Evolutionary conservation across 2,113 vertebrate species (phyloP), one percentile per base, ranked within the genome.

Genomic region (Eira barbara): DNA sequence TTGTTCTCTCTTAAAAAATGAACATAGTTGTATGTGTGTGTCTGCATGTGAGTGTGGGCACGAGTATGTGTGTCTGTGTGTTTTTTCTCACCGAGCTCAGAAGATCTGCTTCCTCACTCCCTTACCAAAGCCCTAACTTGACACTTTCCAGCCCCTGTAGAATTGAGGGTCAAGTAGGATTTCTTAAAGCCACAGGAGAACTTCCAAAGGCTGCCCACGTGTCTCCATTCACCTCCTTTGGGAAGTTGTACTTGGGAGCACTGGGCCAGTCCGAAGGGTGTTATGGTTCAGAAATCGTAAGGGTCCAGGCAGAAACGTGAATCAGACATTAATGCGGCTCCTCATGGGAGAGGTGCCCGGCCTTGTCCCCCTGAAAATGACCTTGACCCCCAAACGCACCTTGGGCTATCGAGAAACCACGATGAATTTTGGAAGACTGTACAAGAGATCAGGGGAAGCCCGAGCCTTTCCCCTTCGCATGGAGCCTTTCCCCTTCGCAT

Each of bases 401-500:
- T 52, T 45, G 27, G 61, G n/a, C 45, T 61, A 27, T 42, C 39
- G 63, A 47, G 71, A 91, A 36, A 6, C 11, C 49, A 55, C 6
- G 3, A 6, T 18, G 83, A 76, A 39, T 65, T 87, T 27, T 11
- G 42, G 67, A 63, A 73, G 27, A 3, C 7, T 13, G 29, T 63
- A n/a, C 47, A 57, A 3, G 8, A 3, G 25, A 47, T 10, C 11
- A 0, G 0, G 31, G 85, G 79, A 85, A n/a, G 1, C 0, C 74
- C 4, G 0, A 49, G 18, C 6, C 0, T 80, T 65, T 69, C 39
- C 45, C 2, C 0, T 0, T 3, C 0, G 59, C 80, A n/a, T 8
- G 14, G n/a, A n/a, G n/a, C n/a, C n/a, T n/a, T n/a, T n/a, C n/a
- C n/a, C n/a, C n/a, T n/a, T n/a, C n/a, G n/a, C n/a, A n/a, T n/a